Evolutionary conservation across 2,113 vertebrate genomes (phyloP), one percentile per base, ranked within the genome.

Genomic region (Arothron firmamentum): DNA sequence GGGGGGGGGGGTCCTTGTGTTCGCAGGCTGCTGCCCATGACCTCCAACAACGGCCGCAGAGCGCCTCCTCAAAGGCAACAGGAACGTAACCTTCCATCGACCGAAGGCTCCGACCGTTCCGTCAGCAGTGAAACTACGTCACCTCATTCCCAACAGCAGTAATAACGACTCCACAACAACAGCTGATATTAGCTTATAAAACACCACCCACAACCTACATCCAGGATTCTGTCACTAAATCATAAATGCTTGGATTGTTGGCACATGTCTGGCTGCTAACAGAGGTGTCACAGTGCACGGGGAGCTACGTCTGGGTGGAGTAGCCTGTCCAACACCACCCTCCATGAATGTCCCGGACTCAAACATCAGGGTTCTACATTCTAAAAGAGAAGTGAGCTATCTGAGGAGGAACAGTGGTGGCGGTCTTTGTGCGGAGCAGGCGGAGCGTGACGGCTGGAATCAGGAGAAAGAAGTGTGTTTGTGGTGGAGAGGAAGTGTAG

Each of bases 231-330:
- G 80, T 78, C 89, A 91, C 85, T 93, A 91, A 88, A 84, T 91
- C 85, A 86, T 91, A 92, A 89, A 92, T 90, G 92, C 91, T 94
- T 92, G 78, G 87, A 91, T 92, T 93, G 90, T 96, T 98, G 96
- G 95, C 95, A 98, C 96, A 87, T 93, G 93, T 80, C 91, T 87
- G 88, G 92, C 91, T 78, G 87, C 85, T 91, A 93, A 90, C 86
- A 88, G 91, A 86, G 92, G 84, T 85, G 87, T 92, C 81, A 90
- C 89, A 86, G 79, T 90, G 91, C 76, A 91, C 90, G 72, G 78
- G 86, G 88, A 90, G 89, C 90, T 90, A 85, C 77, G 66, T 90
- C 88, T 5, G 6, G 25, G 6, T 7, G 21, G 3, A 23, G n/a
- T n/a, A n/a, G n/a, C n/a, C n/a, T n/a, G n/a, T n/a, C n/a, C n/a